phyloP scores from a whole-genome alignment of 2,113 vertebrate genomes.

The Chlamydotis undulata region DNA sequence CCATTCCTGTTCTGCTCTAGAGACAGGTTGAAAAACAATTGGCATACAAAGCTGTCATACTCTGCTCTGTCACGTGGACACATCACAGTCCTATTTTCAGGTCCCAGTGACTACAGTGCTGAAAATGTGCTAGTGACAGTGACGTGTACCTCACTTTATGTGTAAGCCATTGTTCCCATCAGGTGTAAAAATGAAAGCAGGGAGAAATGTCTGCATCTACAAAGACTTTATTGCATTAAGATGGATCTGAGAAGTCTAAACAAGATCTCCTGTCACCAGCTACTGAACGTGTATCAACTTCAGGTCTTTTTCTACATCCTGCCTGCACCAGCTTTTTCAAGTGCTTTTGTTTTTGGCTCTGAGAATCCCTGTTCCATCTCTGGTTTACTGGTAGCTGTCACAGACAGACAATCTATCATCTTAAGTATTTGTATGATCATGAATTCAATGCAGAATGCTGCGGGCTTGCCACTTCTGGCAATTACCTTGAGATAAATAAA shows the following conservation, averaged over 20 bases:
- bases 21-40: not conserved
- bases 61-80: not conserved
- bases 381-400: not conserved
- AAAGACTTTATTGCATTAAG: not conserved
- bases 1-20: not conserved
- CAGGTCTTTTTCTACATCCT: not conserved
- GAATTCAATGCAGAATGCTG: not conserved
- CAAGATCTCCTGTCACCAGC: not conserved
- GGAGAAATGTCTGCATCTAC: not conserved
- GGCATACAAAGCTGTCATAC: not conserved
- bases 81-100: not conserved
- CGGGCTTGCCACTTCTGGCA: conserved; percentile 25
- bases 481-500: conserved; percentile 45
- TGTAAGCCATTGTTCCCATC: not conserved
- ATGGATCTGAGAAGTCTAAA: not conserved
- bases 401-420: not conserved
- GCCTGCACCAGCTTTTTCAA: not conserved
- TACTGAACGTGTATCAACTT: not conserved
- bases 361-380: not conserved
- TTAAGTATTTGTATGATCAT: not conserved
- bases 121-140: not conserved
- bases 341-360: not conserved
- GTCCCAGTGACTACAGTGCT: not conserved
- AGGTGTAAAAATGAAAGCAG: not conserved
- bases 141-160: not conserved